Evolutionary conservation across 2,797 vertebrate genomes (phyloP).

Genomic region (Micropoecilia bifurca): DNA sequence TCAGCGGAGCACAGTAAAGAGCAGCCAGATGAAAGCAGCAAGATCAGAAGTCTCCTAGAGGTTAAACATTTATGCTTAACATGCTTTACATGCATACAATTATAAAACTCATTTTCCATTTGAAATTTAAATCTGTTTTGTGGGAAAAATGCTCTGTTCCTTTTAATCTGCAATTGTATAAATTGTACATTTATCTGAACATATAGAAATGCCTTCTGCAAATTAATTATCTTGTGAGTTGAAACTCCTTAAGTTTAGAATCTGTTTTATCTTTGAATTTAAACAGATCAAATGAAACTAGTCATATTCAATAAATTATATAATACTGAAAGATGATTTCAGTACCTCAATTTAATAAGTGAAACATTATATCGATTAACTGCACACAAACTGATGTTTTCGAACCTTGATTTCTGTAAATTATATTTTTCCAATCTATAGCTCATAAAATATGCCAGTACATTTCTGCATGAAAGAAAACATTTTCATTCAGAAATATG

Average conservation of each 20-base stretch:
- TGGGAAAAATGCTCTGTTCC: too few relatives aligned
- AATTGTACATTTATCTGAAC: background rate
- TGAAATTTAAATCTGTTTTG: background rate
- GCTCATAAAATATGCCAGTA: background rate
- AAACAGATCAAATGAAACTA: background rate
- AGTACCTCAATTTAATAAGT: background rate
- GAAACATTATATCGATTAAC: background rate
- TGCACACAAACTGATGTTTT: background rate
- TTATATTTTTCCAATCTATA: background rate
- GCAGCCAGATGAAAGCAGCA: conserved; percentile 54
- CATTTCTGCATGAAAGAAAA: background rate
- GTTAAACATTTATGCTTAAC: conserved; percentile 70
- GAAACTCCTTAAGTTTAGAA: background rate
- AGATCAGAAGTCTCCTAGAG: conserved; percentile 82
- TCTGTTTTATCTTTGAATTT: background rate
- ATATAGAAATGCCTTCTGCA: background rate
- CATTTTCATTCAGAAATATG: background rate
- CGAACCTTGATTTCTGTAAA: background rate
- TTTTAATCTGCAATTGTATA: background rate
- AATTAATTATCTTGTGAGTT: background rate
- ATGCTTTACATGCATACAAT: background rate
- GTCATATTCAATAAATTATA: background rate
- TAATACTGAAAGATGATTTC: background rate
- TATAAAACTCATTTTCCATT: background rate
- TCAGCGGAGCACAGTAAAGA: conserved; percentile 71